These are phyloP conservation scores for Caenorhabditis auriculariae DNA, from an alignment of 2,888 invertebrate genomes.

Conservation along the genomic window DNA sequence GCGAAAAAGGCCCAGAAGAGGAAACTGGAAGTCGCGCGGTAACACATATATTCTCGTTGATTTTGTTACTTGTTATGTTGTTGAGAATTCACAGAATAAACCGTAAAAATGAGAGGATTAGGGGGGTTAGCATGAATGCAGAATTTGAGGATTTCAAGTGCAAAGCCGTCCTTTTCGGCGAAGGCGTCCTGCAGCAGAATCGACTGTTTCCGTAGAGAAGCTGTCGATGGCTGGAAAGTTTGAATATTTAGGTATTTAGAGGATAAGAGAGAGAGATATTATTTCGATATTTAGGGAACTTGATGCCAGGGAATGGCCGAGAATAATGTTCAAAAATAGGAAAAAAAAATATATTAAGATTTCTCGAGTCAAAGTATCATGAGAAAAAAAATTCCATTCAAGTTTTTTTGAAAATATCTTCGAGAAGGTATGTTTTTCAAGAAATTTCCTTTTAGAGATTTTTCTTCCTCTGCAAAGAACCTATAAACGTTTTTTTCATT, in stretches of 20 bases:
- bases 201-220: slow-evolving; percentile 39
- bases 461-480: too few species aligned
- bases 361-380: background rate
- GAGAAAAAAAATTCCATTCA: too few species aligned
- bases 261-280: slow-evolving; percentile 1
- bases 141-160: slow-evolving; percentile 13
- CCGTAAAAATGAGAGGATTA: background rate
- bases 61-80: background rate
- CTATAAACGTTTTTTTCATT: too few species aligned
- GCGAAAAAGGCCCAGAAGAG: slow-evolving; percentile 22
- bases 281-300: background rate
- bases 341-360: background rate
- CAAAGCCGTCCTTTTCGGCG: slow-evolving; percentile 14
- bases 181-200: slow-evolving; percentile 34
- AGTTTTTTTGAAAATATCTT: too few species aligned
- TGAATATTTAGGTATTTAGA: background rate
- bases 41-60: background rate
- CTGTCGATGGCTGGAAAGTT: slow-evolving; percentile 32
- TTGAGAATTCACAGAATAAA: background rate
- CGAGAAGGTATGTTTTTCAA: background rate
- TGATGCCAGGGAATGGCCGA: background rate
- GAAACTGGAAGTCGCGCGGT: slow-evolving; percentile 2
- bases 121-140: background rate
- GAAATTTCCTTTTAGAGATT: too few species aligned
- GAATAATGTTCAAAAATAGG: too few species aligned